phyloP scores from a whole-genome alignment of 92 coral and sea anemone species.

The Palythoa grandis region DNA sequence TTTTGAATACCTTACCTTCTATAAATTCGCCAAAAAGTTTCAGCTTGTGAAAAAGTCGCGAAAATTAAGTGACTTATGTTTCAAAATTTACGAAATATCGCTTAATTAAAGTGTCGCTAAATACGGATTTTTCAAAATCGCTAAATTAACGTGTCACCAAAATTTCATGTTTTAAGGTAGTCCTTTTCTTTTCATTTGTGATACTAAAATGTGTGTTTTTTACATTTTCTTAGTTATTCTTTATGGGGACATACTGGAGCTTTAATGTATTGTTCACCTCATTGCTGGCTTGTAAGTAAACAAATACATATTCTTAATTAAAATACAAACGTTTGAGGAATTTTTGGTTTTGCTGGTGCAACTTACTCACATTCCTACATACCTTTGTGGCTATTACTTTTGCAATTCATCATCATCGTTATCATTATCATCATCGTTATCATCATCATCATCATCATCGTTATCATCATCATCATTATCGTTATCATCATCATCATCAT shows the following conservation, averaged over 20 bases:
- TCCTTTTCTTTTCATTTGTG: not conserved
- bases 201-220: not conserved
- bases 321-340: not conserved
- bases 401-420: not conserved
- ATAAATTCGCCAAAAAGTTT: too few relatives aligned
- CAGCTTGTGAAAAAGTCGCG: too few relatives aligned
- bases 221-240: slow-evolving; percentile 69
- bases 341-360: not conserved
- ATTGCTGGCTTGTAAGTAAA: slow-evolving; percentile 82
- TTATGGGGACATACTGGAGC: slow-evolving; percentile 69
- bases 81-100: too few relatives aligned
- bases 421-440: not conserved
- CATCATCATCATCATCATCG: not conserved
- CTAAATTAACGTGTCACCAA: too few relatives aligned
- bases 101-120: too few relatives aligned
- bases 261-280: slow-evolving; percentile 77
- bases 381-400: not conserved
- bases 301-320: not conserved
- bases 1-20: too few relatives aligned
- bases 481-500: not conserved
- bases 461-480: not conserved
- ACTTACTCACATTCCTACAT: not conserved
- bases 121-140: too few relatives aligned
- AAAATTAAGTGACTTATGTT: too few relatives aligned
- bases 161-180: too few relatives aligned